Percentiles rank a stretch among this genome's conserved stretches.
Conservation (phyloP, 2,797 vertebrate species). For the Dromococcyx pavoninus region DNA sequence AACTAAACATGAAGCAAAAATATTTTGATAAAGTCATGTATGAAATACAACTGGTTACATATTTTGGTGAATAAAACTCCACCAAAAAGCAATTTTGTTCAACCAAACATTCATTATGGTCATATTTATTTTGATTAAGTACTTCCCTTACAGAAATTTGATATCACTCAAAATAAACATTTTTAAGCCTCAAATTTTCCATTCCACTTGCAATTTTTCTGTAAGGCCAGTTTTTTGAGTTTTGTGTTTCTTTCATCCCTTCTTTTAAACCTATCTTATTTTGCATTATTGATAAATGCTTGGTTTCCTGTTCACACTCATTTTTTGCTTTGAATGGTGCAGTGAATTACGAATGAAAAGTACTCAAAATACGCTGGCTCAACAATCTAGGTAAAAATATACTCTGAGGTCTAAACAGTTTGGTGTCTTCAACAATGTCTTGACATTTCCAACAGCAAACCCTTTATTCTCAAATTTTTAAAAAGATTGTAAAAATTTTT, state of each 20-base stretch:
- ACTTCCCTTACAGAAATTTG: not conserved
- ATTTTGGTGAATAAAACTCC: not conserved
- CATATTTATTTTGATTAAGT: not conserved
- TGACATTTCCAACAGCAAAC: not conserved
- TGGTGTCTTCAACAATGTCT: not conserved
- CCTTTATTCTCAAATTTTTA: not conserved
- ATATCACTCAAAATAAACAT: not conserved
- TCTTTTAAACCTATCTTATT: not conserved
- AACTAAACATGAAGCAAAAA: not conserved
- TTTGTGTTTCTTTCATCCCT: not conserved
- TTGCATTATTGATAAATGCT: not conserved
- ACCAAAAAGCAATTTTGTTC: not conserved
- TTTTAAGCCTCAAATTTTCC: not conserved
- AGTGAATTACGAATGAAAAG: not conserved
- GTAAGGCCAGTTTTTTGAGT: not conserved
- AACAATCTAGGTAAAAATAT: not conserved
- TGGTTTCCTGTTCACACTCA: not conserved
- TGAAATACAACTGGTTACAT: not conserved
- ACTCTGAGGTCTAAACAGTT: not conserved
- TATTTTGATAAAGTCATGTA: not conserved
- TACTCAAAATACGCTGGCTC: not conserved
- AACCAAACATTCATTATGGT: not conserved
- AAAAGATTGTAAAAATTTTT: not conserved
- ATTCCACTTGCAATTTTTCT: not conserved
- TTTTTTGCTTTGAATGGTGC: not conserved